phyloP scores from a whole-genome alignment of 1,140 invertebrate genomes.

The Drosophila nannoptera region DNA sequence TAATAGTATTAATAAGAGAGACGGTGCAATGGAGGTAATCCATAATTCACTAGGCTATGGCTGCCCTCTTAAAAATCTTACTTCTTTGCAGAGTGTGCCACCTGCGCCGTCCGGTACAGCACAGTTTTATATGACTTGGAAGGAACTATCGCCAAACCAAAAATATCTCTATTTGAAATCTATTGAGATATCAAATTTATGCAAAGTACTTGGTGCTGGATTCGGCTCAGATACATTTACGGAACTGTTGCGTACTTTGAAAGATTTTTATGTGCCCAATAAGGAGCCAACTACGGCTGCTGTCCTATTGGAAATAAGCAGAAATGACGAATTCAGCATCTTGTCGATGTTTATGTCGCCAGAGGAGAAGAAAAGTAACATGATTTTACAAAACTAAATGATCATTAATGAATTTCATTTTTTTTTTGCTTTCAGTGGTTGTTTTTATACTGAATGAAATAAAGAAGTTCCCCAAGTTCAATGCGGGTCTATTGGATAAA shows the following conservation, averaged over 20 bases:
- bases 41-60: background rate
- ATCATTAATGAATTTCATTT: background rate
- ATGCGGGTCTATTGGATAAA: slow-evolving; percentile 37
- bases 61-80: background rate
- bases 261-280: slow-evolving; percentile 66
- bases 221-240: slow-evolving; percentile 69
- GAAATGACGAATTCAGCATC: slow-evolving; percentile 66
- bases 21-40: slow-evolving; percentile 20
- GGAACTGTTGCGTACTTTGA: slow-evolving; percentile 55
- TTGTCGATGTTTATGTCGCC: slow-evolving; percentile 69
- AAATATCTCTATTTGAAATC: slow-evolving; percentile 72
- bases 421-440: slow-evolving; percentile 42
- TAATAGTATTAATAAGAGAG: background rate
- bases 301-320: slow-evolving; percentile 62
- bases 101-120: slow-evolving; percentile 60
- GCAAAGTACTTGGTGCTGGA: slow-evolving; percentile 70
- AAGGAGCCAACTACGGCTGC: slow-evolving; percentile 59
- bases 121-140: slow-evolving; percentile 76
- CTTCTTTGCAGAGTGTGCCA: slow-evolving; percentile 50
- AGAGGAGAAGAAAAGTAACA: slow-evolving; percentile 54
- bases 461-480: slow-evolving; percentile 46
- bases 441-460: slow-evolving; percentile 47
- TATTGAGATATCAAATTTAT: slow-evolving; percentile 57
- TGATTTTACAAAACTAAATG: background rate
- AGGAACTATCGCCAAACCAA: slow-evolving; percentile 59